Base-by-base conservation (phyloP, 1,140 invertebrate species). In the Macrobrachium rosenbergii region DNA sequence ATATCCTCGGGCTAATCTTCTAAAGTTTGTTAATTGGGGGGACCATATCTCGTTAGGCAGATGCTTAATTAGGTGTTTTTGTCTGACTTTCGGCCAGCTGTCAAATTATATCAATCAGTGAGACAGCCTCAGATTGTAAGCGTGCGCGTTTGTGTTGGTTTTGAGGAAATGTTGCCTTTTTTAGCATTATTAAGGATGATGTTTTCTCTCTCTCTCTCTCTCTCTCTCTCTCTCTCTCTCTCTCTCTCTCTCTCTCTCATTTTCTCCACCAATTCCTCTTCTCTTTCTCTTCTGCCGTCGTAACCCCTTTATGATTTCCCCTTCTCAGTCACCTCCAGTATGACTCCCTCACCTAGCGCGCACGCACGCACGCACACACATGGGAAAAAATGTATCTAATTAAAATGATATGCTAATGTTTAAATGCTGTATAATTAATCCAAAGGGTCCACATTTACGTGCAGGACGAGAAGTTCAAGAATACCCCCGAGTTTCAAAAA, bases 11-110 rank as follows among this genome's bases (percentile, higher is more conserved):
- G 84, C 84, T 87, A 87, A 87, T 87, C 84, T 87, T 87, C 84
- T 81, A 87, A 87, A 87, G 84, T 87, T 87, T 87, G 84, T 87
- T 87, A 87, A 87, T 87, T 87, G 84, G 84, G 78, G 78, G 83
- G 84, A 87, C 84, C 84, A 73, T 87, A 87, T 87, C 84, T 87
- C 84, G 84, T 87, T 87, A 87, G 84, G 77, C 84, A 87, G 84
- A 87, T 82, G 69, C 84, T 87, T 87, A 87, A 87, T 87, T 80
- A 87, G 78, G 52, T 81, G 79, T 87, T 87, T 87, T 87, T 87
- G 84, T 87, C 78, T 81, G 72, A 58, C 63, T 81, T 80, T 87
- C 77, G 84, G 81, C 67, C 69, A 64, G 60, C 28, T 87, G 84
- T 87, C 84, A 81, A 87, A 87, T 87, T 80, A 58, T 80, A 87